Base-by-base conservation (phyloP, 2,888 invertebrate genomes). In the Stenichneumon culpator region DNA sequence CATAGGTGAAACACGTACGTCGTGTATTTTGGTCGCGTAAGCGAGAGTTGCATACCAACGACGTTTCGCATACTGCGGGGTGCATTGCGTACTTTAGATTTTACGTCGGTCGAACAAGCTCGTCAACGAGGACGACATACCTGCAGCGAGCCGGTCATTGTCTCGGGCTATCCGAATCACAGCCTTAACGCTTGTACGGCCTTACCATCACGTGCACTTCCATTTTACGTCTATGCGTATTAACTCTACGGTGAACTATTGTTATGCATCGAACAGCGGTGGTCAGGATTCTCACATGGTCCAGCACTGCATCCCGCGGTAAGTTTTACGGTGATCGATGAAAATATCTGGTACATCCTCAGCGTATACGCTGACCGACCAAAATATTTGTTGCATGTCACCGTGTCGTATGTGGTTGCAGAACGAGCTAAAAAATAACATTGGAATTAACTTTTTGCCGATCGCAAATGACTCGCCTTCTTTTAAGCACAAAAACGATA, bases 81-180 rank as follows among this genome's bases (percentile, higher is more conserved):
- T 50, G 32, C 19, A 32, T 14, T 28, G 74, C 19, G 50, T 65
- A 75, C 63, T 75, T 75, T 19, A 32, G 32, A 65, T 75, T 75
- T 75, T 50, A 65, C 50, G 74, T 36, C 74, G 32, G 32, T 50
- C 47, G 47, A 32, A 75, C 63, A 36, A 65, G 65, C 63, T 65
- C 74, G 74, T 75, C 63, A 65, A 75, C 47, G 16, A n/a, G 16
- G 50, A 19, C 50, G 11, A 32, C 16, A 65, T 19, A 0, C 19
- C 50, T 19, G 2, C 39, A 28, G 28, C 47, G 9, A 11, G 63
- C 28, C 44, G 28, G 11, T 9, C 44, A 50, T 50, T 50, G 50
- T 65, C 65, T 50, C 32, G 14, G 44, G 19, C 74, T 19, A 32
- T 65, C 14, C 22, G 32, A 75, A 75, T 50, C 74, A 75, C 50